Percentiles rank a stretch among this genome's conserved stretches.
phyloP scores from a whole-genome alignment of 2,113 vertebrate species.

The Myodes glareolus region DNA sequence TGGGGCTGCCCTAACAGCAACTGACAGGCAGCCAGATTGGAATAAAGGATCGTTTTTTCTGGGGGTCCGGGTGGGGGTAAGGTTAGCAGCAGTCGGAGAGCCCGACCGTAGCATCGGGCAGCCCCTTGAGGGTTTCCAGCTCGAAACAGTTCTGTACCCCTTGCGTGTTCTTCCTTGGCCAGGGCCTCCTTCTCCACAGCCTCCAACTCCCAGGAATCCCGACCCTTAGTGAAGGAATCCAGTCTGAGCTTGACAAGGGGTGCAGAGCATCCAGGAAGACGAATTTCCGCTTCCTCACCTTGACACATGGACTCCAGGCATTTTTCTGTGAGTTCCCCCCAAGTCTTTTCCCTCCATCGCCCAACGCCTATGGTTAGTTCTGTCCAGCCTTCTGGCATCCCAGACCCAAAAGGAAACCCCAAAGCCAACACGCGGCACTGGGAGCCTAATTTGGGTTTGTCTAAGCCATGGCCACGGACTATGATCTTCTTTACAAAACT shows the following conservation, averaged over 20 bases:
- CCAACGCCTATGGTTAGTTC: constrained; percentile 84
- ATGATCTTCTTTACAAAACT: constrained; percentile 82
- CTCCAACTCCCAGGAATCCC: constrained; percentile 90
- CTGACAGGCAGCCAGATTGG: constrained; percentile 93
- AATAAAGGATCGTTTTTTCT: constrained; percentile 89
- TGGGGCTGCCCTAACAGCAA: constrained; percentile 88
- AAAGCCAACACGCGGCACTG: constrained; percentile 84
- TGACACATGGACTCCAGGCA: constrained; percentile 91
- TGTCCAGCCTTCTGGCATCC: constrained; percentile 80
- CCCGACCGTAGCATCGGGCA: constrained; percentile 89
- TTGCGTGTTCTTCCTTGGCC: constrained; percentile 84
- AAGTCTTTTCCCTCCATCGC: constrained; percentile 74
- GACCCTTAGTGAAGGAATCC: constrained; percentile 74
- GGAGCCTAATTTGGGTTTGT: constrained; percentile 88
- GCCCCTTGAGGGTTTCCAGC: constrained; percentile 90
- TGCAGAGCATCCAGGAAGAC: constrained; percentile 36
- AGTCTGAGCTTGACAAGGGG: constrained; percentile 60
- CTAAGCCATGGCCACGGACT: constrained; percentile 74
- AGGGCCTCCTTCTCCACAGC: constrained; percentile 86
- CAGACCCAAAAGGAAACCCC: constrained; percentile 76
- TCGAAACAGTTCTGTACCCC: constrained; percentile 88
- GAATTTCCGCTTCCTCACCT: constrained; percentile 83
- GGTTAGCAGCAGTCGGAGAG: constrained; percentile 90
- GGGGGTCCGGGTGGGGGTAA: constrained; percentile 81
- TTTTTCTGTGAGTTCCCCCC: constrained; percentile 88